These are phyloP conservation scores for Teleopsis dalmanni DNA, from an alignment of 1,140 invertebrate genomes.

Conservation along the genomic window DNA sequence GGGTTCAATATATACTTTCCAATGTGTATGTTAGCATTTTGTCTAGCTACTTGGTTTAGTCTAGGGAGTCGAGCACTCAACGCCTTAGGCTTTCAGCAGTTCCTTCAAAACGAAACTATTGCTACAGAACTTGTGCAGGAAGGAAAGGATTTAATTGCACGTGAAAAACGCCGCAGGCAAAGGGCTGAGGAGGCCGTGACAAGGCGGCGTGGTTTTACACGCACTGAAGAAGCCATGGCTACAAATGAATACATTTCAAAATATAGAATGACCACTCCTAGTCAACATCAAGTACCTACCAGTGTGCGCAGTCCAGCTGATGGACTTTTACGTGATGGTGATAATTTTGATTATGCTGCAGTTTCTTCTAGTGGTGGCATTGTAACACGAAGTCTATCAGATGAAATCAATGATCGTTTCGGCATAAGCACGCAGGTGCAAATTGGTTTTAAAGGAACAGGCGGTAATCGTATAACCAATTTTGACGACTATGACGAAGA, in stretches of 20 bases:
- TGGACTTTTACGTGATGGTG: slow-evolving; percentile 43
- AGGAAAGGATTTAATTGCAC: slow-evolving; percentile 79
- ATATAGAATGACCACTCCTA: slow-evolving; percentile 49
- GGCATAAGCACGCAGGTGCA: slow-evolving; percentile 52
- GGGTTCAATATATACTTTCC: slow-evolving; percentile 99
- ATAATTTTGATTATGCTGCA: slow-evolving; percentile 29
- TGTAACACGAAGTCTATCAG: slow-evolving; percentile 45
- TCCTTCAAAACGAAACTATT: slow-evolving; percentile 87
- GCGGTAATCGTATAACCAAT: slow-evolving; percentile 4
- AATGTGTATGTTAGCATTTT: slow-evolving; percentile 89
- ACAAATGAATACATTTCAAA: slow-evolving; percentile 41
- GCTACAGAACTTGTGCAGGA: slow-evolving; percentile 90
- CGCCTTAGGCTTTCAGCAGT: slow-evolving; percentile 90
- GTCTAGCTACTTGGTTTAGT: slow-evolving; percentile 90
- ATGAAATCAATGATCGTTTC: slow-evolving; percentile 52
- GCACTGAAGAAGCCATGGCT: slow-evolving; percentile 37
- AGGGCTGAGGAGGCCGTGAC: slow-evolving; percentile 69
- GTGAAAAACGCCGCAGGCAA: slow-evolving; percentile 77
- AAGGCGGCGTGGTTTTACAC: slow-evolving; percentile 61
- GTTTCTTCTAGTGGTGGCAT: slow-evolving; percentile 24
- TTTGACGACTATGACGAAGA: slow-evolving; percentile 44
- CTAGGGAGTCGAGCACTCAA: slow-evolving; percentile 83
- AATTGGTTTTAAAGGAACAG: slow-evolving; percentile 38
- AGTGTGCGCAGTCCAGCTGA: slow-evolving; percentile 23
- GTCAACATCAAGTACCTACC: not conserved